Evolutionary conservation across 1,140 invertebrate species (phyloP), one percentile per base, ranked within the genome.

Genomic region (Eupristina koningsbergeri): DNA sequence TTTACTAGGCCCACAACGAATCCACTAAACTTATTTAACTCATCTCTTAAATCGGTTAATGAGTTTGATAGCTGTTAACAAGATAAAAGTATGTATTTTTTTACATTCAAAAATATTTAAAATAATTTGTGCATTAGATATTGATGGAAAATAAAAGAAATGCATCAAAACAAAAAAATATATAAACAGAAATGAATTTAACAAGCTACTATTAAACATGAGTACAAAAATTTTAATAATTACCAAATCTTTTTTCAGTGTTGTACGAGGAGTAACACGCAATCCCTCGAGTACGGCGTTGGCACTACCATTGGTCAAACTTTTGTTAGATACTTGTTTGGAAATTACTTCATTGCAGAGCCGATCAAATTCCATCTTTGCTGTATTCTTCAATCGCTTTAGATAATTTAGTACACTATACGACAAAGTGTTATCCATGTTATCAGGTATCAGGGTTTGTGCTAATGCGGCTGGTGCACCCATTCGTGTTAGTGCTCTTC

Each of bases 351-450:
- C 93, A 89, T 93, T 94, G 90, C 95, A 99, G 26, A 99, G 93
- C 90, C 97, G 95, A 89, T 99, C 98, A 91, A 98, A 98, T 90
- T 99, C 98, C 76, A 96, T 94, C 92, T 99, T 99, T 26, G 98
- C 98, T 92, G 98, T 95, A 91, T 98, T 98, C 93, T 99, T 99
- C 84, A 99, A 93, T 89, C 97, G 95, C 92, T 99, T 99, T 85
- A 99, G 93, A 90, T 99, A 98, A 91, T 97, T 98, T 83, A 98
- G 94, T 13, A 99, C 97, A 82, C 96, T 97, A 89, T 98, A 99
- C 87, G 97, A 98, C 50, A 99, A 93, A 85, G 96, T 97, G 90
- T 97, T 98, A 87, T 99, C 98, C 91, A 98, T 95, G 84, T 95
- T 97, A 87, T 99, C 98, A 0, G 98, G 97, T 76, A 99, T 95